Evolutionary conservation across 2,113 vertebrate species (phyloP).

Genomic region (Theristicus caerulescens): DNA sequence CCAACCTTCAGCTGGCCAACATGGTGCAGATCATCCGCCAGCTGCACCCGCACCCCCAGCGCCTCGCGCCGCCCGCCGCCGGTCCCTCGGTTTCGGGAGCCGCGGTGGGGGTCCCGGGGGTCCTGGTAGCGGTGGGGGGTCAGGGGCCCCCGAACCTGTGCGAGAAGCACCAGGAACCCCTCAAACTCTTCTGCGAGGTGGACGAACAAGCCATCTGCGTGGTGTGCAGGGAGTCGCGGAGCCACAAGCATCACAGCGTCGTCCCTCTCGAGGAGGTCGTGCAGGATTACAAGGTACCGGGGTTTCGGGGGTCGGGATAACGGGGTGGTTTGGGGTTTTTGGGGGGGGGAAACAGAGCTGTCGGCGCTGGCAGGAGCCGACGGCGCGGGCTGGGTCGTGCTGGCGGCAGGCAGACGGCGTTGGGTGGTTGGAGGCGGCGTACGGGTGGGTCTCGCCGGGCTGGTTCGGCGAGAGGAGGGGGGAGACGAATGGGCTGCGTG

Average conservation of each 20-base stretch:
- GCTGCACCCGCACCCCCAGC: constrained; percentile 31
- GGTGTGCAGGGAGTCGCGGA: constrained; percentile 64
- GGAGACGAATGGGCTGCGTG: too few relatives aligned
- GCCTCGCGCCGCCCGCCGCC: fast-evolving
- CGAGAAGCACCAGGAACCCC: constrained; percentile 66
- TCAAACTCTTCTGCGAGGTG: constrained; percentile 73
- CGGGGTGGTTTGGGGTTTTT: too few relatives aligned
- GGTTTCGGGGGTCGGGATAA: too few relatives aligned
- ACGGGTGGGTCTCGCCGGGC: not conserved
- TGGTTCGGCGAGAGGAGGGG: not conserved
- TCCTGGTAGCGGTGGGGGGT: not conserved
- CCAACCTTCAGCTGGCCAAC: constrained; percentile 71
- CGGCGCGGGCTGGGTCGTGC: not conserved
- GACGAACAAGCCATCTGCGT: constrained; percentile 71
- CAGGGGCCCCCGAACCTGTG: not conserved
- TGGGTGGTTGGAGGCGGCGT: not conserved
- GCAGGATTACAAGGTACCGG: constrained; percentile 68
- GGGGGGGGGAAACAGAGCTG: too few relatives aligned
- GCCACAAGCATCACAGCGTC: constrained; percentile 70
- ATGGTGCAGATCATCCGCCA: constrained; percentile 72
- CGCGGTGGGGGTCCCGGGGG: not conserved
- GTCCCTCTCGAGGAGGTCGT: constrained; percentile 68
- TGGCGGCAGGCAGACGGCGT: not conserved
- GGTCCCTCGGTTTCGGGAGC: not conserved
- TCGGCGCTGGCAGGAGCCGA: not conserved